A percentile compares a stretch with the other conserved stretches of the same genome.
Evolutionary conservation across 2,888 invertebrate genomes (phyloP).

Genomic region (Drosophila demipolita): DNA sequence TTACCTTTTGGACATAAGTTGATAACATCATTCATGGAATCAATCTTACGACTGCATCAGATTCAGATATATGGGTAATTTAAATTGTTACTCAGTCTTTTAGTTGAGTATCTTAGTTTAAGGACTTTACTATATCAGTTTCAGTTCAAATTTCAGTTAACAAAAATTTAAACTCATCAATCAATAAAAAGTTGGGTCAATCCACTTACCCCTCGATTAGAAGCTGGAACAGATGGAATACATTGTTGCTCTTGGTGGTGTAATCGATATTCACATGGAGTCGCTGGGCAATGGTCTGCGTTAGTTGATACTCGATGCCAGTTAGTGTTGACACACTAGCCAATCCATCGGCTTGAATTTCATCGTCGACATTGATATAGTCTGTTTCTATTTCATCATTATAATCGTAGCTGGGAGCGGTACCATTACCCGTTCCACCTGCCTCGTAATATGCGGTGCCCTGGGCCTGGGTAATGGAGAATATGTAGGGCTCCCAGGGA

Average conservation of each 20-base stretch:
- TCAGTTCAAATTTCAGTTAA: neutral
- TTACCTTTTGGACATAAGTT: neutral
- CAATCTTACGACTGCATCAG: too few species aligned
- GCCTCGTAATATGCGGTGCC: conserved; percentile 25
- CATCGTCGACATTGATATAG: neutral
- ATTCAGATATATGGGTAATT: neutral
- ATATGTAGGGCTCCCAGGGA: conserved; percentile 83
- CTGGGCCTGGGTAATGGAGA: conserved; percentile 31
- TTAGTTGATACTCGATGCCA: conserved; percentile 83
- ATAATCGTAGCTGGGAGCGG: conserved; percentile 32
- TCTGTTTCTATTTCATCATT: conserved; percentile 25
- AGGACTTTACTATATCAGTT: neutral
- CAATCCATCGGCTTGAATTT: neutral
- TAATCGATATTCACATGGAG: conserved; percentile 79
- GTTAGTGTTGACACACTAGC: conserved; percentile 39
- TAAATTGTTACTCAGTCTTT: neutral
- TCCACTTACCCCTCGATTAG: conserved; percentile 79
- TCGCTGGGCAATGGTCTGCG: conserved; percentile 80
- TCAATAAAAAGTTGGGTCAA: neutral
- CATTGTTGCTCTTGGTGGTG: conserved; percentile 74
- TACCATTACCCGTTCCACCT: conserved; percentile 1
- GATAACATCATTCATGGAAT: too few species aligned
- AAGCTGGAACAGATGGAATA: conserved; percentile 80
- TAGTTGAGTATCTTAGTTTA: neutral
- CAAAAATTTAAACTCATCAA: neutral